Evolutionary conservation across 2,113 vertebrate species (phyloP).

Genomic region (Barbus barbus): DNA sequence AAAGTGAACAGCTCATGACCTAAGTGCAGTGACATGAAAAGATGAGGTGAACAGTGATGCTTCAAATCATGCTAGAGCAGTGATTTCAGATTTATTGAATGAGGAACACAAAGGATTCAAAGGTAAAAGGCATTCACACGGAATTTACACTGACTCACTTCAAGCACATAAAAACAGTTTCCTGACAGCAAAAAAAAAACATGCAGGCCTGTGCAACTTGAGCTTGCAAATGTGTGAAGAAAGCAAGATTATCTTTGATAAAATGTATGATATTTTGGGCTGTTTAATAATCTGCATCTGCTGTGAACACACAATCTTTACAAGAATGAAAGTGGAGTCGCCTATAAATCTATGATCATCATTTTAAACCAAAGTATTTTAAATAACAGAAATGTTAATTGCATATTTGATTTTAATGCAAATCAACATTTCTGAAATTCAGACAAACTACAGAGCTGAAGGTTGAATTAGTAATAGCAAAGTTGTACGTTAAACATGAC

Average conservation of each 20-base stretch:
- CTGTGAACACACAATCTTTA: background rate
- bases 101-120: background rate
- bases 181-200: background rate
- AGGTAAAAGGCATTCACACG: background rate
- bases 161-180: background rate
- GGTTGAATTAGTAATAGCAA: too few species aligned
- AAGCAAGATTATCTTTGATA: background rate
- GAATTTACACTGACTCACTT: background rate
- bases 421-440: too few species aligned
- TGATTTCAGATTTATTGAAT: background rate
- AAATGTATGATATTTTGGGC: background rate
- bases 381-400: too few species aligned
- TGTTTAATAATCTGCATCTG: conserved; percentile 7
- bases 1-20: background rate
- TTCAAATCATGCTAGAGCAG: background rate
- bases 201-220: background rate
- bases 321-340: too few species aligned
- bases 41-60: background rate
- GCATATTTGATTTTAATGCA: too few species aligned
- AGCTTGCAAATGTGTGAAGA: background rate
- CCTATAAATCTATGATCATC: too few species aligned
- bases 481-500: too few species aligned
- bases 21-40: background rate
- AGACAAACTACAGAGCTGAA: too few species aligned
- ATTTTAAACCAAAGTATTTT: too few species aligned